Evolutionary conservation across 2,113 vertebrate species (phyloP).

Genomic region (Corythaeola cristata): DNA sequence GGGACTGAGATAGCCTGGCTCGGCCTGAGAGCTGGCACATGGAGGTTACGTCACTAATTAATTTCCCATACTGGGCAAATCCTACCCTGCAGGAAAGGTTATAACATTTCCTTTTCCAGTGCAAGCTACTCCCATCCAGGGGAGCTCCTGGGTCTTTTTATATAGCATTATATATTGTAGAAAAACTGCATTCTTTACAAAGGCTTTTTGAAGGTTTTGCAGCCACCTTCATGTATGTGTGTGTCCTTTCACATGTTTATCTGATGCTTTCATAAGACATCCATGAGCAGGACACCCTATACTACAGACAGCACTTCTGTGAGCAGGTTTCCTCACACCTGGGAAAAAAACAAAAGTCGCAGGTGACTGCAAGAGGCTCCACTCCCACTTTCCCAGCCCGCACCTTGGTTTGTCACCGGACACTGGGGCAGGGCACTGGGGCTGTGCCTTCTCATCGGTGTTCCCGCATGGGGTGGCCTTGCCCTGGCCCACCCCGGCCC

Average conservation of each 20-base stretch:
- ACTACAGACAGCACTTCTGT: accelerated
- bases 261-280: background rate
- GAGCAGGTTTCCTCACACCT: background rate
- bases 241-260: background rate
- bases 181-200: background rate
- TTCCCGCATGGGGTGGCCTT: accelerated
- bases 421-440: background rate
- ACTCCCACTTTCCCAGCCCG: background rate
- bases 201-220: background rate
- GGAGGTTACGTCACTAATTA: background rate
- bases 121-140: background rate
- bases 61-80: background rate
- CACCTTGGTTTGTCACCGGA: accelerated
- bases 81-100: background rate
- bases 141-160: background rate
- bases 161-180: too few relatives aligned
- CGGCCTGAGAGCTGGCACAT: background rate
- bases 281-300: background rate
- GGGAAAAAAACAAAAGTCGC: background rate
- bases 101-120: background rate
- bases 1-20: background rate
- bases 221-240: accelerated
- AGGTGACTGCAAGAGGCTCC: background rate
- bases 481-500: too few relatives aligned
- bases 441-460: background rate